A percentile compares a stretch with the other conserved stretches of the same genome.
These are phyloP conservation scores for Lithophane semibrunnea DNA, from an alignment of 2,888 invertebrate species.

Conservation along the genomic window DNA sequence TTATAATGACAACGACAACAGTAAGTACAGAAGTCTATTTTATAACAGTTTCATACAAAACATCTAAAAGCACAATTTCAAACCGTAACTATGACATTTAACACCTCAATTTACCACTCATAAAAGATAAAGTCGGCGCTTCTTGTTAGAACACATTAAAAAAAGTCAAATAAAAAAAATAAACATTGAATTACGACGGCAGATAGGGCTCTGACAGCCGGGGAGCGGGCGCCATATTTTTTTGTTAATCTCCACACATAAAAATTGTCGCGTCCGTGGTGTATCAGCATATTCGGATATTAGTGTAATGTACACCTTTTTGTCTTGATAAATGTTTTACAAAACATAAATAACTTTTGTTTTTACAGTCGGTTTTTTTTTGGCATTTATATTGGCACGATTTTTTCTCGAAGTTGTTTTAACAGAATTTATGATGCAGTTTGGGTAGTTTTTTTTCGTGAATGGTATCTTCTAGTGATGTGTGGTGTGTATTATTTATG, in stretches of 20 bases:
- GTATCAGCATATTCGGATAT: slow-evolving; percentile 73
- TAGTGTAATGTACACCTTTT: slow-evolving; percentile 68
- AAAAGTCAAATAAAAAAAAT: slow-evolving; percentile 76
- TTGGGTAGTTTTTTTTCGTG: slow-evolving; percentile 32
- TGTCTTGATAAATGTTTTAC: slow-evolving; percentile 67
- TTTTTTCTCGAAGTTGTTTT: slow-evolving; percentile 48
- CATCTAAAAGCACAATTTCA: slow-evolving; percentile 62
- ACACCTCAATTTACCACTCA: slow-evolving; percentile 80
- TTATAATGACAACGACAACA: slow-evolving; percentile 3
- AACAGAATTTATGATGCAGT: slow-evolving; percentile 51
- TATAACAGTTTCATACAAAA: slow-evolving; percentile 50
- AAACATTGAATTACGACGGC: slow-evolving; percentile 78
- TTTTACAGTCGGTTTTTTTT: slow-evolving; percentile 50
- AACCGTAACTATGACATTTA: slow-evolving; percentile 68
- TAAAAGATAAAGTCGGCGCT: slow-evolving; percentile 77
- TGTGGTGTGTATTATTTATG: slow-evolving; percentile 32
- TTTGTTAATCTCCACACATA: slow-evolving; percentile 74
- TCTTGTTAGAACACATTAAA: slow-evolving; percentile 70
- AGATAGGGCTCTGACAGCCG: slow-evolving; percentile 79
- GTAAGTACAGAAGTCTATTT: slow-evolving; percentile 57
- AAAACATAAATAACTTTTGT: slow-evolving; percentile 64
- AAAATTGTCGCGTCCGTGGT: slow-evolving; percentile 71
- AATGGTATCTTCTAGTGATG: slow-evolving; percentile 27
- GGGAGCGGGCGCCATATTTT: slow-evolving; percentile 72
- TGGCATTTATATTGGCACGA: slow-evolving; percentile 58